phyloP scores from a whole-genome alignment of 64 coral and sea anemone species.

The Pachyseris speciosa region DNA sequence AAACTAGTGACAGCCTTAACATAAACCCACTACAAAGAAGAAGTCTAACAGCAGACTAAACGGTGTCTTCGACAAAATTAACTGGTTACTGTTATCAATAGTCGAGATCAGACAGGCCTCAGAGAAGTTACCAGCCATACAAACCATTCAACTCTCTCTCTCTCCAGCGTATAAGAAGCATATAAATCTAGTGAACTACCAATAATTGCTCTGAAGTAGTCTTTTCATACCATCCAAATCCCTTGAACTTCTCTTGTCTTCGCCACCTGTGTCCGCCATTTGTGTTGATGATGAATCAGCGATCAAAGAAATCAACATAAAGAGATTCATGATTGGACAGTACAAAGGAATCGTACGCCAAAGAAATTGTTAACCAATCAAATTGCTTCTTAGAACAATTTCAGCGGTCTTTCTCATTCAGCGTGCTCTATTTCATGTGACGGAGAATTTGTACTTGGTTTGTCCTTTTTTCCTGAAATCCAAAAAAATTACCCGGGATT shows the following conservation, averaged over 20 bases:
- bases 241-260: not conserved
- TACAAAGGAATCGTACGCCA: not conserved
- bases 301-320: not conserved
- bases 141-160: not conserved
- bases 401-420: constrained; percentile 22
- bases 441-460: not conserved
- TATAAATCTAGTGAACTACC: not conserved
- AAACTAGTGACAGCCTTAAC: no score
- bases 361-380: not conserved
- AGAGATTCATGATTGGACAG: not conserved
- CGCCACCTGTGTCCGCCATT: constrained; percentile 40
- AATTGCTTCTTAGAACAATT: not conserved
- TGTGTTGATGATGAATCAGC: constrained; percentile 55
- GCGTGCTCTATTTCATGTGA: not conserved
- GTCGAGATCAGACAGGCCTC: not conserved
- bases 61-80: not conserved
- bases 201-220: not conserved
- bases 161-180: not conserved
- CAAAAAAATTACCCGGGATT: not conserved
- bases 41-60: not conserved
- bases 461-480: not conserved
- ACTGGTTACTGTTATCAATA: not conserved
- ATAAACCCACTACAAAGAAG: no score
- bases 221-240: not conserved
- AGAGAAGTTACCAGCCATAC: not conserved